Percentiles rank a stretch among this genome's conserved stretches.
Conservation (phyloP, 2,888 invertebrate genomes). For the Oscheius sp. region DNA sequence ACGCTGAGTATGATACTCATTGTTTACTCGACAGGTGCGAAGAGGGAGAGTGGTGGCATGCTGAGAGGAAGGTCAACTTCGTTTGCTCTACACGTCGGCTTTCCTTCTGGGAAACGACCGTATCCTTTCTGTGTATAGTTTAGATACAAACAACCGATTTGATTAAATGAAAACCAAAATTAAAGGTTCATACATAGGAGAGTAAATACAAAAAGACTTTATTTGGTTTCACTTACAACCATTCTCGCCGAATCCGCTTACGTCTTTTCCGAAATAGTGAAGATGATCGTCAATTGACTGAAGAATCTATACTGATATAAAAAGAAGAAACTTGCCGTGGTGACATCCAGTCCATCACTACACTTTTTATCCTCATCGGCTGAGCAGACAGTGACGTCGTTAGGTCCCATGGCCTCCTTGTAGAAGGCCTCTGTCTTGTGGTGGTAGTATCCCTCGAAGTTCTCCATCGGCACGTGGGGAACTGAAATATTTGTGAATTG, state of each 20-base stretch:
- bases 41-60: no score
- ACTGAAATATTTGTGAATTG: no score
- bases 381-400: conserved; percentile 35
- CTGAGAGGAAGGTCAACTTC: no score
- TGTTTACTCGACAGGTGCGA: no score
- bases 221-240: conserved; percentile 44
- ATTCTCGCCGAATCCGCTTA: conserved; percentile 47
- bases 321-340: no score
- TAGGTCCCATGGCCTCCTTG: conserved; percentile 38
- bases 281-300: conserved; percentile 55
- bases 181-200: background rate
- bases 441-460: conserved; percentile 53
- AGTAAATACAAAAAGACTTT: background rate
- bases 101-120: no score
- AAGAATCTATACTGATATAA: no score
- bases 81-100: no score
- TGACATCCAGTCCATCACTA: conserved; percentile 46
- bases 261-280: conserved; percentile 55
- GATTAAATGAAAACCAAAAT: no score
- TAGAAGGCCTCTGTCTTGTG: conserved; percentile 54
- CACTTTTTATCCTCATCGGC: conserved; percentile 47
- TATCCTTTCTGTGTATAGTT: no score
- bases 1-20: no score
- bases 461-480: conserved; percentile 55
- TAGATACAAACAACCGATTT: no score